A percentile compares a stretch with the other conserved stretches of the same genome.
These are phyloP conservation scores for Alcedo atthis DNA, from an alignment of 2,797 vertebrate species.

Conservation along the genomic window DNA sequence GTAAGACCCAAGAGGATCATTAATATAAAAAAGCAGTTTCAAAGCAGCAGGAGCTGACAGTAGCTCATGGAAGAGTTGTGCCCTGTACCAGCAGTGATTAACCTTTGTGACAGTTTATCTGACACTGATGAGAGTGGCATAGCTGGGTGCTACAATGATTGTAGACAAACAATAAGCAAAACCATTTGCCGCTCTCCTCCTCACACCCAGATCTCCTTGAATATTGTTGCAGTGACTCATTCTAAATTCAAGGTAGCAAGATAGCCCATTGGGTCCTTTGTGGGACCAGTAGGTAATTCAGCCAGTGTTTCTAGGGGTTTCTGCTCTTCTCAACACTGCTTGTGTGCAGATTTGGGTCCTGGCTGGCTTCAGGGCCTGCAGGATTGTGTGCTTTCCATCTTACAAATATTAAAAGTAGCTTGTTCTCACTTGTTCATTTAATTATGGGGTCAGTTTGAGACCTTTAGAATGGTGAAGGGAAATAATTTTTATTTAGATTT, in stretches of 20 bases:
- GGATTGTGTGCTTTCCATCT: neutral
- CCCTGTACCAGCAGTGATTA: neutral
- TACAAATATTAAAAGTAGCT: neutral
- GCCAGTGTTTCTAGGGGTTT: neutral
- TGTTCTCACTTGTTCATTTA: slow-evolving; percentile 9
- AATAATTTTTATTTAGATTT: slow-evolving; percentile 8
- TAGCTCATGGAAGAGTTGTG: neutral
- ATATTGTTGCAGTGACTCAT: neutral
- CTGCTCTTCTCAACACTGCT: neutral
- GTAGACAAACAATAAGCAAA: neutral
- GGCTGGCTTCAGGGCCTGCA: neutral
- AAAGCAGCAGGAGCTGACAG: neutral
- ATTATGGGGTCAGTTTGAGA: neutral
- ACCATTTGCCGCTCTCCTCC: neutral
- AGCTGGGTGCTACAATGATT: neutral
- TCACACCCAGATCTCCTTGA: neutral
- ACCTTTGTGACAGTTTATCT: neutral
- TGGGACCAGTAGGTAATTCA: neutral
- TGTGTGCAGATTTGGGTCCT: neutral
- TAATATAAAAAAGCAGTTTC: neutral
- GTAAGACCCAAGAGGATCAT: neutral
- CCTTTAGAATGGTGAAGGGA: neutral
- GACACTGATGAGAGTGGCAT: neutral
- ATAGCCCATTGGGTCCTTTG: neutral
- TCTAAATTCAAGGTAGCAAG: neutral